phyloP scores from a whole-genome alignment of 2,888 invertebrate species.

The Ditylenchus weischeri region DNA sequence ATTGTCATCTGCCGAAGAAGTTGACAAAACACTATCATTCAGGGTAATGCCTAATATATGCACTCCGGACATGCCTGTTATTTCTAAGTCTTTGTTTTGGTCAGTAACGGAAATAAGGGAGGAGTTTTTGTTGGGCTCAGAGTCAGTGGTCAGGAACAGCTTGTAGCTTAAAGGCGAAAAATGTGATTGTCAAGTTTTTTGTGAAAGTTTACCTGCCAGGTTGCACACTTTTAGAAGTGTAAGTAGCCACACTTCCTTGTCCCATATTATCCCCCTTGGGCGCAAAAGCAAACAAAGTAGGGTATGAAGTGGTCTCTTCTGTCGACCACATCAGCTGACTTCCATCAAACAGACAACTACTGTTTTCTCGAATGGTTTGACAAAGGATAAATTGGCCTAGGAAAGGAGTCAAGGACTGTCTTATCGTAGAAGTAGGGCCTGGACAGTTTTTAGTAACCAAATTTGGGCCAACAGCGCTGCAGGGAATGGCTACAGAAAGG shows the following conservation, averaged over 20 bases:
- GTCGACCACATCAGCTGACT: neutral
- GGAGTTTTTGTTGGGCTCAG: neutral
- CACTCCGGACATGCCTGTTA: conserved; percentile 2
- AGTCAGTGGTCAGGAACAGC: neutral
- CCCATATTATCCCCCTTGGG: conserved; percentile 14
- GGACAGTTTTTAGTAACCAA: conserved; percentile 8
- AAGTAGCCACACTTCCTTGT: neutral
- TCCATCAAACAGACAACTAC: neutral
- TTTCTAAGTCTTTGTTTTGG: neutral
- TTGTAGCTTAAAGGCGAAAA: conserved; percentile 5
- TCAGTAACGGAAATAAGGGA: neutral
- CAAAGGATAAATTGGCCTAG: neutral
- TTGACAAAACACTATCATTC: conserved; percentile 8
- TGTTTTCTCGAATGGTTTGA: neutral
- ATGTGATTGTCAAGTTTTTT: neutral
- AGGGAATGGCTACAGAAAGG: conserved; percentile 9
- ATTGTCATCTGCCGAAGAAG: too few species aligned
- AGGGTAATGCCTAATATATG: conserved; percentile 3
- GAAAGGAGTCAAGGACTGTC: neutral
- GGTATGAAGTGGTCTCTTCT: neutral
- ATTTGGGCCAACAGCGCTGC: conserved; percentile 3
- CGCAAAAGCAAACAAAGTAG: conserved; percentile 12
- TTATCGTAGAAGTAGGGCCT: neutral
- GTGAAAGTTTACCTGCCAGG: neutral
- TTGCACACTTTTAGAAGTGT: conserved; percentile 9